phyloP scores from a whole-genome alignment of 2,888 invertebrate genomes.

The Nomada fucata region DNA sequence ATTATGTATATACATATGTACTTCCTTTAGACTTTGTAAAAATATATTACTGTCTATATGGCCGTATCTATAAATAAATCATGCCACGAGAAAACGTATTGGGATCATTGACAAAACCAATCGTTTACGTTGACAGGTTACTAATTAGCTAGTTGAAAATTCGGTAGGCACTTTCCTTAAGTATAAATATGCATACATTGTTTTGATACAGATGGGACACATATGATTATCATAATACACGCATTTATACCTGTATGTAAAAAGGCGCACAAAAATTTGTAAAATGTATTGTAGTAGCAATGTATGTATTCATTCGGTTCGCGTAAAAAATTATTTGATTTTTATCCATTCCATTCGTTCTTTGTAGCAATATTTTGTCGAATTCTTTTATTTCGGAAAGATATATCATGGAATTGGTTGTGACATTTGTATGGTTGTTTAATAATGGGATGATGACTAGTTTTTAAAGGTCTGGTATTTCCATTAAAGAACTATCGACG shows the following conservation, averaged over 20 bases:
- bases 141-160: no score
- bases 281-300: no score
- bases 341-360: no score
- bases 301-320: background rate
- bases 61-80: background rate
- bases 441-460: background rate
- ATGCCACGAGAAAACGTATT: background rate
- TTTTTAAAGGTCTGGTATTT: background rate
- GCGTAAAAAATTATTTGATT: background rate
- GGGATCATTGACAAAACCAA: background rate
- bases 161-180: no score
- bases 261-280: no score
- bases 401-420: background rate
- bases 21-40: background rate
- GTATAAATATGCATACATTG: no score
- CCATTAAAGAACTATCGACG: background rate
- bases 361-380: no score
- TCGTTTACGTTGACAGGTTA: no score
- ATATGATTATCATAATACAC: no score
- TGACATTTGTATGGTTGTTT: background rate
- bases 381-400: background rate
- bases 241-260: no score
- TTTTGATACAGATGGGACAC: no score
- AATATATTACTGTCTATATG: constrained; percentile 2
- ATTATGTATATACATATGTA: background rate